Percentiles rank a stretch among this genome's conserved stretches.
Conservation (phyloP, 2,113 vertebrate genomes). For the Lycaon pictus region DNA sequence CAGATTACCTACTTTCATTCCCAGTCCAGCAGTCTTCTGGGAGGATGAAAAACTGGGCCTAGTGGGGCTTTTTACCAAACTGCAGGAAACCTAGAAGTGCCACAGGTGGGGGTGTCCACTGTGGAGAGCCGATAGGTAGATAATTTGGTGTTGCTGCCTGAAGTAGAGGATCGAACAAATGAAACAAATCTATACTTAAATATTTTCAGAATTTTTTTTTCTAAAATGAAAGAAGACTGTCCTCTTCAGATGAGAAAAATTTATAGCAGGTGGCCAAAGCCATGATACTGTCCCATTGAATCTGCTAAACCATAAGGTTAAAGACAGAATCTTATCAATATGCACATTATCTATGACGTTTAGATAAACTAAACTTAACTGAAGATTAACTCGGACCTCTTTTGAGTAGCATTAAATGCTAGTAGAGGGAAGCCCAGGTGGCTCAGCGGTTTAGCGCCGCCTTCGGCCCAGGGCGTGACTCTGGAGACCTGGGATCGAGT, state of each 20-base stretch:
- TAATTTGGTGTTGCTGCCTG: not conserved
- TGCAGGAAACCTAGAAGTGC: not conserved
- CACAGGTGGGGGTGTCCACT: fast-evolving
- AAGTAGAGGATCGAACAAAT: not conserved
- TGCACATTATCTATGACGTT: not conserved
- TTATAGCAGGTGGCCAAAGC: not conserved
- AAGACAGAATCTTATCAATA: not conserved
- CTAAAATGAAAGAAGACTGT: not conserved
- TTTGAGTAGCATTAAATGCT: not conserved
- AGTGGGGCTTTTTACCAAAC: not conserved
- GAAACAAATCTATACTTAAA: not conserved
- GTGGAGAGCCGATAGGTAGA: not conserved
- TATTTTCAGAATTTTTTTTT: not conserved
- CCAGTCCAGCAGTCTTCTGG: not conserved
- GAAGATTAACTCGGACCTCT: not conserved
- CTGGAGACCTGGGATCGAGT: too few relatives aligned
- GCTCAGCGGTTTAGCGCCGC: too few relatives aligned
- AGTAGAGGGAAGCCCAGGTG: too few relatives aligned
- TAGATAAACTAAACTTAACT: not conserved
- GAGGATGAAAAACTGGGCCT: not conserved
- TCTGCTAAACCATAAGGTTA: not conserved
- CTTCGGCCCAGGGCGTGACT: too few relatives aligned
- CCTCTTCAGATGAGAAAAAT: not conserved
- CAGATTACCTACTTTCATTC: not conserved
- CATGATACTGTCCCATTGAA: not conserved